A percentile compares a stretch with the other conserved stretches of the same genome.
Conservation (phyloP, 2,113 vertebrate species). For the Mola mola region DNA sequence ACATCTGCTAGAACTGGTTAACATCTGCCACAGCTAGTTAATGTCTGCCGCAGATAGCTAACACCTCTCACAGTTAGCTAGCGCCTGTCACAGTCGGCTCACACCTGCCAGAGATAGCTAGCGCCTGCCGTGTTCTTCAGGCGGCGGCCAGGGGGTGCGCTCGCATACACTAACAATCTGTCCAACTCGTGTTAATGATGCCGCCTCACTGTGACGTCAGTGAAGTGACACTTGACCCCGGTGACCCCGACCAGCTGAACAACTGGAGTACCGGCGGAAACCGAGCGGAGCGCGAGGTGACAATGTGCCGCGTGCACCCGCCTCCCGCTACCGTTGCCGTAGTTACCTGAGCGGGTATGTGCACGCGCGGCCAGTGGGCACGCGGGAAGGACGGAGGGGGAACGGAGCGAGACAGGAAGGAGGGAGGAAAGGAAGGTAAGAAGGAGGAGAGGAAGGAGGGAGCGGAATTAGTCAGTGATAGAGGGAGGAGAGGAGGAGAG, state of each 20-base stretch:
- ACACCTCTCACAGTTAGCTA: too few species aligned
- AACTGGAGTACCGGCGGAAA: too few species aligned
- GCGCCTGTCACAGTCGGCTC: too few species aligned
- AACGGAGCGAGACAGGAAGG: slow-evolving; percentile 12
- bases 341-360: slow-evolving; percentile 50
- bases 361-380: slow-evolving; percentile 47
- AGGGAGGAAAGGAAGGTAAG: slow-evolving; percentile 47
- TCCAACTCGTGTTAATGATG: too few species aligned
- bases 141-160: too few species aligned
- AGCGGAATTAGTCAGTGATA: slow-evolving; percentile 38
- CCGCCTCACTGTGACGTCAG: slow-evolving; percentile 23
- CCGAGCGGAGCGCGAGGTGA: not conserved
- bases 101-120: too few species aligned
- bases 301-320: too few species aligned
- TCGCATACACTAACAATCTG: too few species aligned
- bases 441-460: slow-evolving; percentile 45
- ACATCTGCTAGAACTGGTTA: too few species aligned
- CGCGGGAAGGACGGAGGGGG: slow-evolving; percentile 36
- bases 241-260: slow-evolving; percentile 27
- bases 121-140: too few species aligned
- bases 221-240: slow-evolving; percentile 21
- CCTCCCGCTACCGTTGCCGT: slow-evolving; percentile 53
- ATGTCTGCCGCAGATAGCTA: too few species aligned
- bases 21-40: too few species aligned
- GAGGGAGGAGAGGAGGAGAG: slow-evolving; percentile 73